phyloP scores from a whole-genome alignment of 2,888 invertebrate genomes.

The Eristalis intricaria region DNA sequence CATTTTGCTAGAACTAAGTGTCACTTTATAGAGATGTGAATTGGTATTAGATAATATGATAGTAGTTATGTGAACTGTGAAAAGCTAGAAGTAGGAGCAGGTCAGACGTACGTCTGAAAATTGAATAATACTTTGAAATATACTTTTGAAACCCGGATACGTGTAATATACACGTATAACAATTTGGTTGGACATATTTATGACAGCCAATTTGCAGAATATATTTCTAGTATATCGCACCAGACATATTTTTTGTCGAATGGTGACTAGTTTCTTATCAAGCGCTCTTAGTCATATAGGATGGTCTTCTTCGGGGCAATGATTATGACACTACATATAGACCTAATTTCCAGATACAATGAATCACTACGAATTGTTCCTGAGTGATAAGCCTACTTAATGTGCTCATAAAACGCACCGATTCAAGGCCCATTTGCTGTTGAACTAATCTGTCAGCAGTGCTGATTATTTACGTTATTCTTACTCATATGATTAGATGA shows the following conservation, averaged over 20 bases:
- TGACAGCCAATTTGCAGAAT: no score
- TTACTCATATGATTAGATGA: background rate
- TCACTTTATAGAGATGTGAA: conserved; percentile 41
- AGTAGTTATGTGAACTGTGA: background rate
- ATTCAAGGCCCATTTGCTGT: background rate
- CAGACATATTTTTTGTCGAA: no score
- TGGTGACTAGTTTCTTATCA: background rate
- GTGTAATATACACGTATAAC: no score
- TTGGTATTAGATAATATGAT: conserved; percentile 2
- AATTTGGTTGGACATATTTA: no score
- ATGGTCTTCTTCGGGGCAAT: background rate
- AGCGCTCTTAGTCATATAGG: background rate
- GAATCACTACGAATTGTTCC: conserved; percentile 1
- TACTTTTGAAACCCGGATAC: no score
- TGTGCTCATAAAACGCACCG: background rate
- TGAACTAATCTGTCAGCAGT: background rate
- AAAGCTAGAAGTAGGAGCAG: no score
- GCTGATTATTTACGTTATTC: conserved; percentile 5
- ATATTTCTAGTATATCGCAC: no score
- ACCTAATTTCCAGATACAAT: background rate
- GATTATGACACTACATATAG: background rate
- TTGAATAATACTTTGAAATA: no score
- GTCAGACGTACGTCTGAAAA: no score
- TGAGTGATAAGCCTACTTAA: background rate
- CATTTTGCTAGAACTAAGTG: conserved; percentile 38